Base-by-base conservation (phyloP, 1,140 invertebrate species). In the Steinernema feltiae region DNA sequence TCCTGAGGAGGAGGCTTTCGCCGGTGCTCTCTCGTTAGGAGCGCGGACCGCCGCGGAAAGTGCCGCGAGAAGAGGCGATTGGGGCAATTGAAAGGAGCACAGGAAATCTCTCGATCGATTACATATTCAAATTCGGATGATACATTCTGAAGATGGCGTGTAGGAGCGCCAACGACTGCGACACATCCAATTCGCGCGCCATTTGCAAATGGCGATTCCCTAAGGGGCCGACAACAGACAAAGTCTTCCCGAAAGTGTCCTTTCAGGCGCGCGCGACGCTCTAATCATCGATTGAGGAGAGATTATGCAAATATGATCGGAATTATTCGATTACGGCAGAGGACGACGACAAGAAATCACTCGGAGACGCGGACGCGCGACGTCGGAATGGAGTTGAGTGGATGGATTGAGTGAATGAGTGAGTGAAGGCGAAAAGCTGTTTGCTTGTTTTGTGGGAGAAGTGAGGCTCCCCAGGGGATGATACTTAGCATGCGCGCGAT, bases 171-270 rank as follows among this genome's bases (percentile, higher is more conserved):
- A 41, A 27, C 12, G 24, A 3, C 15, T 15, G 53, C 53, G 53
- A 63, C 53, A 63, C 53, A 63, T 63, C 53, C 53, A 63, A 63
- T 63, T 63, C 53, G 53, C 53, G 53, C 53, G 53, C 53, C 53
- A 63, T 63, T 63, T 63, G 53, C 53, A 63, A 63, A 63, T 63
- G 53, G 53, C 53, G 53, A 63, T 63, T 63, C 53, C 53, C 53
- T 27, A 27, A 63, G 53, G 53, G 53, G 7, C 53, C 53, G 12
- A 7, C 3, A 27, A 63, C 12, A 63, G 53, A 63, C 53, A 63
- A 63, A 63, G 53, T 63, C 53, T 63, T 27, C 24, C 53, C 15
- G n/a, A 63, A 63, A 63, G 53, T 63, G 53, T 63, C 53, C 53
- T 63, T 63, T 63, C 53, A 63, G 53, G 53, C 53, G 12, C 24